Evolutionary conservation across 2,113 vertebrate genomes (phyloP), one percentile per base, ranked within the genome.

Genomic region (Antennarius striatus): DNA sequence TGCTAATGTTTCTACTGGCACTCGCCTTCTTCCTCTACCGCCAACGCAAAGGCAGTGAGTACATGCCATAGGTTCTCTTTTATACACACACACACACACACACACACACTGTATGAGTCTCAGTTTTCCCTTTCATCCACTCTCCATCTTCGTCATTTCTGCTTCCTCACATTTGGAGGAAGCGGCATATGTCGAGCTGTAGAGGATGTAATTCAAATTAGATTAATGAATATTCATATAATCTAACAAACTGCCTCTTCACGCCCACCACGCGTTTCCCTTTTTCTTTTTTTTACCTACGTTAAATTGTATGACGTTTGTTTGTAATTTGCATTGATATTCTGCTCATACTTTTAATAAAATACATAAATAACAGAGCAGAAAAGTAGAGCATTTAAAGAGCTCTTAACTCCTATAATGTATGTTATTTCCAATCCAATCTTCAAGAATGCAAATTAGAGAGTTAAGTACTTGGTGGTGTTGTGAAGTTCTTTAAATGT

Each of bases 1-100:
- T 98, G 63, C 78, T 95, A 58, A 66, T 93, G 88, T 91, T 92
- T 81, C 93, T 98, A 9, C 71, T 92, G 4, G 92, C 89, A 0
- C 84, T 98, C 28, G 88, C 90, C 78, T 94, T 96, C 85, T 93
- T 97, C 89, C 92, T 98, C 4, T 98, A 98, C 87, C 93, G 95
- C 60, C 95, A 96, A 56, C 94, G 95, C 70, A 98, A 98, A 95
- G 95, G 95, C 88, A 98, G 97, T 98, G 88, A 96, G 96, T 95
- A 69, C 67, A 68, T 55, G 55, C 58, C 42, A 15, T 47, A 7
- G 10, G 49, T 11, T 63, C 68, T 73, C 29, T 50, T 12, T 16
- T 58, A 29, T 68, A 51, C 57, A 47, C 40, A 32, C 55, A 30
- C 61, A 56, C 40, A 12, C 14, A 40, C 48, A 36, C 0, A 1